Percentiles rank a stretch among this genome's conserved stretches.
phyloP scores from a whole-genome alignment of 2,888 invertebrate species.

The Perizoma affinitatum region DNA sequence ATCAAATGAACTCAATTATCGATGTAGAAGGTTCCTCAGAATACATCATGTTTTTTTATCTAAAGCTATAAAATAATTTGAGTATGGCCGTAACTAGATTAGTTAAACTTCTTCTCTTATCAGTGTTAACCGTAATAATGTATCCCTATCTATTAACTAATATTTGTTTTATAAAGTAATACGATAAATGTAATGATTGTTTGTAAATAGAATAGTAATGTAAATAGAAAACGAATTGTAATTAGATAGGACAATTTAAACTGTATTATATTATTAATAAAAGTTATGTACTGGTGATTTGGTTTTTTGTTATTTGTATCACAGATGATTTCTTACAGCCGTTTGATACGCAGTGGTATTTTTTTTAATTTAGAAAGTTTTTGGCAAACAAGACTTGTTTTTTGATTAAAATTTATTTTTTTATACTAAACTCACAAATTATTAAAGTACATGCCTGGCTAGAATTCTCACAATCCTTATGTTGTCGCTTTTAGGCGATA shows the following conservation, averaged over 20 bases:
- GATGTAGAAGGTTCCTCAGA: too few relatives aligned
- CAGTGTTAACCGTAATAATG: slow-evolving; percentile 21
- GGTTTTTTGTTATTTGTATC: slow-evolving; percentile 5
- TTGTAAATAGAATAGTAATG: too few relatives aligned
- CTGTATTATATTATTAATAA: slow-evolving; percentile 33
- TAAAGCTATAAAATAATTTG: background rate
- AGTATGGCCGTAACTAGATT: background rate
- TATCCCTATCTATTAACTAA: slow-evolving; percentile 18
- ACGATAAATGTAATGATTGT: slow-evolving; percentile 10
- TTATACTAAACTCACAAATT: too few relatives aligned
- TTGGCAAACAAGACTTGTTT: too few relatives aligned
- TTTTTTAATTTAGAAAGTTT: too few relatives aligned
- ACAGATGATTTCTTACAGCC: too few relatives aligned
- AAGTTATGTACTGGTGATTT: slow-evolving; percentile 24
- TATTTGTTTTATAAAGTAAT: slow-evolving; percentile 20
- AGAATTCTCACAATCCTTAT: too few relatives aligned
- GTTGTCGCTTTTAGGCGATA: too few relatives aligned
- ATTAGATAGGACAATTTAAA: slow-evolving; percentile 34
- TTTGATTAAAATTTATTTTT: too few relatives aligned
- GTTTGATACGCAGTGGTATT: too few relatives aligned
- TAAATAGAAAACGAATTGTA: slow-evolving; percentile 35
- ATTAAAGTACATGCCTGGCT: too few relatives aligned
- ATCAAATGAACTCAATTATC: too few relatives aligned
- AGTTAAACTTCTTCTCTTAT: slow-evolving; percentile 5
- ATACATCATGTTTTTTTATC: background rate